These are phyloP conservation scores for Conops quadrifasciatus DNA, from an alignment of 2,888 invertebrate species.

Conservation along the genomic window DNA sequence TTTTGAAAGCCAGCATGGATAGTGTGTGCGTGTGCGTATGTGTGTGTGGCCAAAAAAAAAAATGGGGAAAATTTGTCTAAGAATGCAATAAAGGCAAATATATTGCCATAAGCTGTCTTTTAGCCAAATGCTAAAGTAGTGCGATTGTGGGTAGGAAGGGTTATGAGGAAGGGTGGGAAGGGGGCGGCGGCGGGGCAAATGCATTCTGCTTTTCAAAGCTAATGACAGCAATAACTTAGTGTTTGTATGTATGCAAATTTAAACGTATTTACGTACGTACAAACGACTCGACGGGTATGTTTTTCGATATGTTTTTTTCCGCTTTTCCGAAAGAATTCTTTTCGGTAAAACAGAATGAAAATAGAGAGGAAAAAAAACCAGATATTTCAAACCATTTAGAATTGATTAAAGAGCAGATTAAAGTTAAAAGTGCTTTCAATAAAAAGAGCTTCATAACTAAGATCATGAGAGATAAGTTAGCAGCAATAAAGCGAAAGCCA, in stretches of 20 bases:
- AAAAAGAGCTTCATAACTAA: too few species aligned
- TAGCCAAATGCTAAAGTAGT: conserved; percentile 6
- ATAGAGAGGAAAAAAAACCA: neutral
- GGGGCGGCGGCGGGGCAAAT: neutral
- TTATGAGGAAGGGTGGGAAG: neutral
- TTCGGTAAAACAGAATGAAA: neutral
- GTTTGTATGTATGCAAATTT: neutral
- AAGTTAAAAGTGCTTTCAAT: too few species aligned
- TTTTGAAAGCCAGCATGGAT: neutral
- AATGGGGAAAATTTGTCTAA: conserved; percentile 23
- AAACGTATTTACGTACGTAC: neutral
- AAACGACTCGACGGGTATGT: too few species aligned
- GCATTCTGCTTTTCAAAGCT: neutral
- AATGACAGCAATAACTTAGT: neutral
- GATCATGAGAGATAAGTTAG: too few species aligned
- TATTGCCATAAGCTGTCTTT: conserved; percentile 22
- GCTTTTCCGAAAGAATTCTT: neutral
- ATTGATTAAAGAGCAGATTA: too few species aligned
- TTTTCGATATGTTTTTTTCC: neutral
- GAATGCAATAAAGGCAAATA: conserved; percentile 31
- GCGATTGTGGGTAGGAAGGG: neutral
- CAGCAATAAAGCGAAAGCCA: too few species aligned
- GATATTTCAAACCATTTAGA: neutral
- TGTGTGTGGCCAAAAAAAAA: neutral
- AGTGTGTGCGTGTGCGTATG: neutral